phyloP scores from a whole-genome alignment of 2,113 vertebrate genomes.

The Acinonyx jubatus region DNA sequence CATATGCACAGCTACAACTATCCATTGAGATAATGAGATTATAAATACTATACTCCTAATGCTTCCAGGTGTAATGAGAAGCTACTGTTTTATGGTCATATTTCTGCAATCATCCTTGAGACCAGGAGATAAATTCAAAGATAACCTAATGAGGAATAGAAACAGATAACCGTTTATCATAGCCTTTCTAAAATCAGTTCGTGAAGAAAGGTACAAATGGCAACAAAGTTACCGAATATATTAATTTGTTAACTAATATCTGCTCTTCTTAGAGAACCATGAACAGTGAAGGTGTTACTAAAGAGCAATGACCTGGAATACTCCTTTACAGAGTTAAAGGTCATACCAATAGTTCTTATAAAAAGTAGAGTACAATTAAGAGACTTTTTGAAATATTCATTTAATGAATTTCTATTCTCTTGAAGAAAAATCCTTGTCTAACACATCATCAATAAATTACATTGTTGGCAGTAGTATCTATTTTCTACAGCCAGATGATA shows the following conservation, averaged over 20 bases:
- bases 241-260: constrained; percentile 20
- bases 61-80: constrained; percentile 75
- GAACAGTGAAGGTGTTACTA: neutral
- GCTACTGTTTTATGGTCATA: constrained; percentile 37
- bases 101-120: constrained; percentile 66
- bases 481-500: constrained; percentile 35
- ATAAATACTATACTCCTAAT: constrained; percentile 73
- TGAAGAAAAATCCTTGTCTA: constrained; percentile 12
- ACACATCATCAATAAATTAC: neutral
- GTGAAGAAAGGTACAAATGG: constrained; percentile 37
- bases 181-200: constrained; percentile 49
- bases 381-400: constrained; percentile 3
- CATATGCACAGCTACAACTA: constrained; percentile 58
- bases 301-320: neutral
- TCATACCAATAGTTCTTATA: neutral
- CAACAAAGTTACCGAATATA: neutral
- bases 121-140: constrained; percentile 44
- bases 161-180: constrained; percentile 32
- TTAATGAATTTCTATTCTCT: constrained; percentile 24
- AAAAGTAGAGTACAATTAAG: constrained; percentile 5
- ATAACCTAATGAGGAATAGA: constrained; percentile 62
- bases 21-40: constrained; percentile 76
- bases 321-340: neutral
- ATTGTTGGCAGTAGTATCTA: neutral
- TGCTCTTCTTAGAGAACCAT: constrained; percentile 25